Evolutionary conservation across 1,140 invertebrate genomes (phyloP), one percentile per base, ranked within the genome.

Genomic region (Homarus americanus): DNA sequence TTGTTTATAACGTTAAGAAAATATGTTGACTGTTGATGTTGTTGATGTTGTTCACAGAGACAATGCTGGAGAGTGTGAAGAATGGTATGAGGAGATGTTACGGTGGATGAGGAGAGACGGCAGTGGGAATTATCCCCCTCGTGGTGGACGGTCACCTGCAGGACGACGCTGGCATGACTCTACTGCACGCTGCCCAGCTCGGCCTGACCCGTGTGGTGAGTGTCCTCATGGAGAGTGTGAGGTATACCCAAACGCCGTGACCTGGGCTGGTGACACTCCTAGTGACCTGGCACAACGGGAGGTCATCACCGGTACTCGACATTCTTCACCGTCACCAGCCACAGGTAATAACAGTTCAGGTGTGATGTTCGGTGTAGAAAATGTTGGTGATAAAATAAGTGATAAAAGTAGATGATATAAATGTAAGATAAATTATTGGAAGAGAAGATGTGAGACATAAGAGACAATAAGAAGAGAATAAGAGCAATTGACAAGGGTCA

Each of bases 231-330:
- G 36, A 2, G 40, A 3, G 10, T n/a, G 40, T 9, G 38, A 38
- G n/a, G 28, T 80, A 3, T 28, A 28, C 40, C 78, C 78, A 15
- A 10, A 53, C 40, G 78, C 41, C n/a, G 10, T 80, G 20, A 80
- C 78, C 78, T 44, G n/a, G 12, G 28, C 38, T 44, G 28, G 28
- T 9, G 34, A 41, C 4, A 80, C 78, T 2, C 78, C 78, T n/a
- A 38, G 36, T 41, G 78, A 80, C 78, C 40, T 80, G 44, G 78
- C 78, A 53, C 78, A 20, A 28, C 38, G 28, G 78, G 78, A 7
- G 75, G 75, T 40, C 75, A 78, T 78, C 75, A 15, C 75, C 38
- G 66, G 32, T 34, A 10, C 0, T 34, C 2, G 1, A n/a, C 66
- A 72, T 15, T 49, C 44, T 49, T 15, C 44, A 49, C 44, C 9